A percentile compares a stretch with the other conserved stretches of the same genome.
These are phyloP conservation scores for Chalcosyrphus nemorum DNA, from an alignment of 2,888 invertebrate genomes.

Conservation along the genomic window DNA sequence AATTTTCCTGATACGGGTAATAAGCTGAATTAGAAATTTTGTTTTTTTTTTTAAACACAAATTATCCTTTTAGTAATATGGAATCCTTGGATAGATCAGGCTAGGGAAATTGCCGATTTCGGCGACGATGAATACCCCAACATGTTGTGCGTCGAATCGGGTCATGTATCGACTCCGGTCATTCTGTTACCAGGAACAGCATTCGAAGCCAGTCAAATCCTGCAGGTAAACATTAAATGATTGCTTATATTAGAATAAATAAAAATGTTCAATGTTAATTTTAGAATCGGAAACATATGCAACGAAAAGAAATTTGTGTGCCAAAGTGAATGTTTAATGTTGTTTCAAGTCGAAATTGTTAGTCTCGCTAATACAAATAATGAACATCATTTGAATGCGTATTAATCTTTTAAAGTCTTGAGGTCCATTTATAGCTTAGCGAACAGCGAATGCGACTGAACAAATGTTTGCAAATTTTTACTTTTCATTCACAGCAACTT, in stretches of 20 bases:
- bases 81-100: slow-evolving; percentile 98
- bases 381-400: too few relatives aligned
- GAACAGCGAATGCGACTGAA: too few relatives aligned
- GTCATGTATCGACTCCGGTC: slow-evolving; percentile 93
- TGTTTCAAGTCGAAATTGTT: not conserved
- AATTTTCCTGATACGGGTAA: slow-evolving; percentile 96
- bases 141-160: slow-evolving; percentile 98
- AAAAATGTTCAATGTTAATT: too few relatives aligned
- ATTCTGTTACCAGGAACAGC: slow-evolving; percentile 94
- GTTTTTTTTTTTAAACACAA: not conserved
- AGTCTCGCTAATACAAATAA: too few relatives aligned
- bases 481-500: too few relatives aligned
- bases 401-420: too few relatives aligned
- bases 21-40: not conserved
- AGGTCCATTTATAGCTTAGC: too few relatives aligned
- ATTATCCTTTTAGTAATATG: slow-evolving; percentile 92
- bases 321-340: not conserved
- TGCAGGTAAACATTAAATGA: slow-evolving; percentile 89
- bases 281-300: not conserved
- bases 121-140: slow-evolving; percentile 98
- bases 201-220: slow-evolving; percentile 95
- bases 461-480: too few relatives aligned
- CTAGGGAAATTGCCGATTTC: slow-evolving; percentile 95
- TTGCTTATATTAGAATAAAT: too few relatives aligned
- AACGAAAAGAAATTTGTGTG: not conserved